Conservation (phyloP, 2,797 vertebrate species). For the Florisuga fusca region DNA sequence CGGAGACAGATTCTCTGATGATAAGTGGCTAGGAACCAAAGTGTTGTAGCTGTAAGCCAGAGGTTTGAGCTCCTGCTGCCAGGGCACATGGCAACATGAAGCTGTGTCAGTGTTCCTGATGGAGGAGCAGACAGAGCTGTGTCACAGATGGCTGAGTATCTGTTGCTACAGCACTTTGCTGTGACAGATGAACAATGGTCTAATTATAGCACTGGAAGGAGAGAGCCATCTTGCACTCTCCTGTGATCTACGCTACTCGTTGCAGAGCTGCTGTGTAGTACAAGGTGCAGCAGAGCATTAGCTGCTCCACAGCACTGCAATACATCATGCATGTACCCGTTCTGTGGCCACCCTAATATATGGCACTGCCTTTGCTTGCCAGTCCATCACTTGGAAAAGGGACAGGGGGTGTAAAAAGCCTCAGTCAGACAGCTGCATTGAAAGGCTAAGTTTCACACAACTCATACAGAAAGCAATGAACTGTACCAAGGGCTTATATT, state of each 20-base stretch:
- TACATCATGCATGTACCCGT: not conserved
- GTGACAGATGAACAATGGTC: constrained; percentile 75
- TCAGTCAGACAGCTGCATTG: not conserved
- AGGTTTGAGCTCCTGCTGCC: constrained; percentile 41
- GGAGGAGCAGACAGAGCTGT: constrained; percentile 13
- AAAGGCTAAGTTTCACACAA: not conserved
- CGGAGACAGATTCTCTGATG: not conserved
- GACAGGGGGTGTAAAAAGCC: constrained; percentile 27
- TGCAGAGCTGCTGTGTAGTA: constrained; percentile 4
- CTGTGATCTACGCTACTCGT: constrained; percentile 24
- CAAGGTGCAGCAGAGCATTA: not conserved
- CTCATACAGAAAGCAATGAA: constrained; percentile 2
- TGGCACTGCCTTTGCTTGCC: not conserved
- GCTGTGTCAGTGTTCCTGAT: constrained; percentile 11
- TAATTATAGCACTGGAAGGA: constrained; percentile 65
- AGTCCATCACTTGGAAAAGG: constrained; percentile 34
- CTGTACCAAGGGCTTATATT: constrained; percentile 1
- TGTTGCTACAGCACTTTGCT: constrained; percentile 56
- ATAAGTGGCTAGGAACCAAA: not conserved
- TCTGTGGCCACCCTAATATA: not conserved
- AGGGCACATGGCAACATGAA: constrained; percentile 36
- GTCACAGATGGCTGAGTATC: constrained; percentile 67
- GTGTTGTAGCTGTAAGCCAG: not conserved
- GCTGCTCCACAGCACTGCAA: not conserved
- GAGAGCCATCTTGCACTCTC: constrained; percentile 43